Base-by-base conservation (phyloP, 2,797 vertebrate species). In the Gambelia wislizenii region DNA sequence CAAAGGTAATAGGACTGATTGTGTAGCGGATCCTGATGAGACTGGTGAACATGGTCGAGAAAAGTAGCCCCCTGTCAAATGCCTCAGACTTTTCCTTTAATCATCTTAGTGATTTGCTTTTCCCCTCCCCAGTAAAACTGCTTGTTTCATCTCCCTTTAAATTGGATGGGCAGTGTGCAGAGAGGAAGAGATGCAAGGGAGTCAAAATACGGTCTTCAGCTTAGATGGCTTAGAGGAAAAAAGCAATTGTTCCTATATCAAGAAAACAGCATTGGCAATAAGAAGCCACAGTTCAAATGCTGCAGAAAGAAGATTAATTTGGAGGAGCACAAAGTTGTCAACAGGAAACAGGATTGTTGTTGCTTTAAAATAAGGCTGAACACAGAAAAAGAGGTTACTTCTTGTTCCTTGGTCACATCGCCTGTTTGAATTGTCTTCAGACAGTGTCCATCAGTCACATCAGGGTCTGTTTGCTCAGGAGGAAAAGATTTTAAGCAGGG, bases 21-120 rank as follows among this genome's bases (percentile, higher is more conserved):
- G 93, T 95, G 90, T 90, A 1, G 9, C 54, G 92, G 85, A 25
- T 91, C 88, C 95, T 93, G 93, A 94, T 94, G 93, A 90, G 94
- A 95, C 93, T 91, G 93, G 92, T 79, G 93, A 79, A 75, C 6
- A 14, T 88, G 91, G 92, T 86, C 56, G 91, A 87, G 1, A 67
- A 81, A 85, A 94, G 90, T 20, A 85, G 89, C 84, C 79, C 86
- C 86, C 89, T 52, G 0, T 64, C 30, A 74, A 92, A 82, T 86
- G 88, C 89, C 89, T 83, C 89, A 92, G 93, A 91, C 90, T 94
- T 84, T 77, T 49, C 64, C 67, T 80, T 96, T 94, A 93, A 95
- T 94, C 93, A 93, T 86, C 92, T 92, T 95, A 91, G 93, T 88
- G 88, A 93, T 93, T 89, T 92, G 85, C 86, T 95, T 94, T 91